Evolutionary conservation across 2,888 invertebrate species (phyloP), one percentile per base, ranked within the genome.

Genomic region (Drosophila meridiana): DNA sequence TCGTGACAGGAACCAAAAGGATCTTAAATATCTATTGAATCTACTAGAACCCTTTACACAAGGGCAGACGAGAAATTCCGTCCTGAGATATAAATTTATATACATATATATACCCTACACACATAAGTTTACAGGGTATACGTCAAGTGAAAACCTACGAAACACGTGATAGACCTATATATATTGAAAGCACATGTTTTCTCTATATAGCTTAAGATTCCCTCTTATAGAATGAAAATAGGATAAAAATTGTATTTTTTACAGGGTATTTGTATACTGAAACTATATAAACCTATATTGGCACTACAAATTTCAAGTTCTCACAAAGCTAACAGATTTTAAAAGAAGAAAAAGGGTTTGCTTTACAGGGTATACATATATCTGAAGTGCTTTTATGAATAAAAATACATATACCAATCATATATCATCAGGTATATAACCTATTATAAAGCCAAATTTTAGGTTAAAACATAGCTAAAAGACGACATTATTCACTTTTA

Each of bases 1-100:
- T 36, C 53, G 53, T 53, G 53, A n/a, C 50, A 32, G 30, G 50
- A 32, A 52, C 50, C 50, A 20, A 52, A 6, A n/a, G 32, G 32
- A 32, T 34, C 32, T 11, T 2, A 50, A 32, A 5, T 50, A 9
- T 8, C 5, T n/a, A 2, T n/a, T n/a, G n/a, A 50, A 8, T 50
- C 9, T 30, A 48, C 7, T 30, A 7, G 7, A 30, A 2, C 30
- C 30, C 30, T 30, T 9, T n/a, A n/a, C 7, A 8, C 5, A 0
- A 13, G 13, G 6, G 28, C 2, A 47, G 3, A 28, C 6, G 30
- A 8, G 1, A 30, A 14, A 14, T 30, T 14, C 48, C 30, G 28
- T 30, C 28, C 14, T 4, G 28, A 48, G 14, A 48, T 30, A 50
- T n/a, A 2, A 7, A 48, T 47, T 13, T 28, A 11, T 36, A 20